These are phyloP conservation scores for Erythrocercus mccallii DNA, from an alignment of 2,113 vertebrate species.

Conservation along the genomic window DNA sequence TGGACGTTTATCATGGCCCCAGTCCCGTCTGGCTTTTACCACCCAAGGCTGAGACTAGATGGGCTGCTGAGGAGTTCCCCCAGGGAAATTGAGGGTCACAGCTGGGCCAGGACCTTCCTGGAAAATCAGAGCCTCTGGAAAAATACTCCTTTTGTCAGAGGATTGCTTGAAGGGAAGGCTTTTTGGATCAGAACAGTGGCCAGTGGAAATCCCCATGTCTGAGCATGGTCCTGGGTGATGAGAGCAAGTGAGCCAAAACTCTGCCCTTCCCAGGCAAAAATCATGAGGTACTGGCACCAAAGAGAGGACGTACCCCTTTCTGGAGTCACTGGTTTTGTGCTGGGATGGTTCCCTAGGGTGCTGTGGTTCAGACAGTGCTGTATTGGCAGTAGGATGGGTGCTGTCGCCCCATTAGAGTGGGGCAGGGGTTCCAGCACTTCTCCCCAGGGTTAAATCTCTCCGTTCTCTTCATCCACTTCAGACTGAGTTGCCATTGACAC, in stretches of 20 bases:
- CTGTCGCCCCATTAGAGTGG: not conserved
- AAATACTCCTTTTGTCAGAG: not conserved
- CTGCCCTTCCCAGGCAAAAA: not conserved
- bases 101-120: not conserved
- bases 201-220: not conserved
- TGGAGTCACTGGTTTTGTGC: not conserved
- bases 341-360: not conserved
- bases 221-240: accelerated
- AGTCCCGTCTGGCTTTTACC: not conserved
- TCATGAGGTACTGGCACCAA: not conserved
- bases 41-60: not conserved
- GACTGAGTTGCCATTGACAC: not conserved
- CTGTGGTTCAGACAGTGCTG: not conserved
- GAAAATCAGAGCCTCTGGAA: not conserved
- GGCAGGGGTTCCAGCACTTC: not conserved
- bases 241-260: not conserved
- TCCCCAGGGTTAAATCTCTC: not conserved
- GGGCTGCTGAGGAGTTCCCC: not conserved
- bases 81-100: not conserved
- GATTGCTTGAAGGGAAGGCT: not conserved
- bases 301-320: not conserved
- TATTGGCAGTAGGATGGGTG: not conserved
- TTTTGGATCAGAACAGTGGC: not conserved
- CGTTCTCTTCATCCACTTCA: not conserved
- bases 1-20: accelerated